A percentile compares a stretch with the other conserved stretches of the same genome.
These are phyloP conservation scores for Eumacrocentrus americanus DNA, from an alignment of 2,888 invertebrate genomes.

Conservation along the genomic window DNA sequence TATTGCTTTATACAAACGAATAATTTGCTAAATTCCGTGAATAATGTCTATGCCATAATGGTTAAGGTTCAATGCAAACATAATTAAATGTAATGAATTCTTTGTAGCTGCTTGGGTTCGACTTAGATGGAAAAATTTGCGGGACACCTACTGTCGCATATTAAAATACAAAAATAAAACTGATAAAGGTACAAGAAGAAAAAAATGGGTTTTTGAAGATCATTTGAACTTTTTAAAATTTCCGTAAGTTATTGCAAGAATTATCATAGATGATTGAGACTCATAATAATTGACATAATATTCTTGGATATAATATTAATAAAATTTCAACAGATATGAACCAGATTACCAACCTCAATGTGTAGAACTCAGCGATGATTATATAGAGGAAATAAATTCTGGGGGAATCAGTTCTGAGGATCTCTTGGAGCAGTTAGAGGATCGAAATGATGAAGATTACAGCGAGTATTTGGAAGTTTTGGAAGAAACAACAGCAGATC, in stretches of 20 bases:
- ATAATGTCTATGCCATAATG: no score
- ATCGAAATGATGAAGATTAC: constrained; percentile 54
- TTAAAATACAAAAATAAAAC: constrained; percentile 56
- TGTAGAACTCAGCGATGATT: constrained; percentile 54
- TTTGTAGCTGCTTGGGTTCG: constrained; percentile 53
- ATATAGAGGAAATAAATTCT: constrained; percentile 53
- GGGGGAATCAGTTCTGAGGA: constrained; percentile 49
- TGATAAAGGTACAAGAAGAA: constrained; percentile 51
- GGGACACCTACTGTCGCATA: constrained; percentile 57
- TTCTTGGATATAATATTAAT: no score
- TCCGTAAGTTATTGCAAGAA: constrained; percentile 44
- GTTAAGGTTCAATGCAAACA: no score
- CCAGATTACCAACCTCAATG: constrained; percentile 52
- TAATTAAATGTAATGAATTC: constrained; percentile 4
- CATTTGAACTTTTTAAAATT: constrained; percentile 55
- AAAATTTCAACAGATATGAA: constrained; percentile 45
- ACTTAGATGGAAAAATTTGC: constrained; percentile 56
- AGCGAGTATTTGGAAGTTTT: constrained; percentile 55
- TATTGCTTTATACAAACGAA: no score
- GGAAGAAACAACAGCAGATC: constrained; percentile 49
- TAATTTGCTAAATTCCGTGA: no score
- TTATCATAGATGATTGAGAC: background rate
- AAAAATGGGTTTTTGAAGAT: constrained; percentile 59
- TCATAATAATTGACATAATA: background rate
- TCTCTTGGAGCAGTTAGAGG: constrained; percentile 55